These are phyloP conservation scores for Dynastes hyllus DNA, from an alignment of 2,888 invertebrate species.

Conservation along the genomic window DNA sequence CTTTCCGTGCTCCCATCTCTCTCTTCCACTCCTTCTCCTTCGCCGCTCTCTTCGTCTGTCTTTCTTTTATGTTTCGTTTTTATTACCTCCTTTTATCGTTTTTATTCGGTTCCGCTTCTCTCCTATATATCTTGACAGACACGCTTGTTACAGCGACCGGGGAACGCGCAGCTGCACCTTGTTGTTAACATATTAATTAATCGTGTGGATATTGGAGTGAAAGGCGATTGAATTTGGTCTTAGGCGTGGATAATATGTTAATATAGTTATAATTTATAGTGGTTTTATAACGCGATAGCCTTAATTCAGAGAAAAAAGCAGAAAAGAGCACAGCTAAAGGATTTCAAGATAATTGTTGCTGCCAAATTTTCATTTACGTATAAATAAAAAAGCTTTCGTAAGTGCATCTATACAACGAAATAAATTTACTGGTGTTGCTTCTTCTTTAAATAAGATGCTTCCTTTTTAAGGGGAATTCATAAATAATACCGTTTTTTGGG, in stretches of 20 bases:
- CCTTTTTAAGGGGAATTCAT: too few species aligned
- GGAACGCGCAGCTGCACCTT: conserved; percentile 15
- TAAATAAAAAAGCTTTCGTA: too few species aligned
- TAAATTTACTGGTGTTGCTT: too few species aligned
- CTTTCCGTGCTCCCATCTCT: conserved; percentile 26
- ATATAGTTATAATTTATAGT: neutral
- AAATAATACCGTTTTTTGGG: too few species aligned
- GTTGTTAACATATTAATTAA: conserved; percentile 20
- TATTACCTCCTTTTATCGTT: conserved; percentile 19
- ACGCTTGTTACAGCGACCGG: conserved; percentile 4
- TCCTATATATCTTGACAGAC: neutral
- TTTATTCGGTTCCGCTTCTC: conserved; percentile 2
- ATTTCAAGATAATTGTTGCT: too few species aligned
- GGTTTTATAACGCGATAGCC: neutral
- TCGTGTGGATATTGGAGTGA: conserved; percentile 5
- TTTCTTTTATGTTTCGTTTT: conserved; percentile 19
- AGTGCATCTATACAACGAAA: too few species aligned
- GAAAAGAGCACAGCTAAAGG: too few species aligned
- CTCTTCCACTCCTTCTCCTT: neutral
- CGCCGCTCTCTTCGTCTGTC: neutral
- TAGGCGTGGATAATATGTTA: neutral
- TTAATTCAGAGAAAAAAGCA: too few species aligned
- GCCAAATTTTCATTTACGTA: too few species aligned
- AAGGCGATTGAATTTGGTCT: conserved; percentile 1
- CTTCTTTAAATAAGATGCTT: too few species aligned